Conservation (phyloP, 2,113 vertebrate species). For the Trematomus loennbergii region DNA sequence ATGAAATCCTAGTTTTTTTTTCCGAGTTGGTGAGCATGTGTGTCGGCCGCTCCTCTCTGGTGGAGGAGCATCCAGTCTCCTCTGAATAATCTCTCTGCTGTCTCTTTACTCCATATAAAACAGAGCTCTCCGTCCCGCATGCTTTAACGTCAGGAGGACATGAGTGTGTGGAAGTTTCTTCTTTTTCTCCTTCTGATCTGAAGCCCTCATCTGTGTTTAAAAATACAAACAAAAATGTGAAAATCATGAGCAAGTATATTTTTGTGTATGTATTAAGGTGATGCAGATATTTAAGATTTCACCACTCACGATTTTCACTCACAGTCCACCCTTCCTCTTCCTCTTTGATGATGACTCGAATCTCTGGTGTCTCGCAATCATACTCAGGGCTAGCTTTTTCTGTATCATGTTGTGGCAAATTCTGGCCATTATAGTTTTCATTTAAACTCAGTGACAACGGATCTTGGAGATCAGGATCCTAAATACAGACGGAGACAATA, state of each 20-base stretch:
- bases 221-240: slow-evolving; percentile 1
- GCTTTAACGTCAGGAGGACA: slow-evolving; percentile 24
- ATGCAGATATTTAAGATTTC: slow-evolving; percentile 28
- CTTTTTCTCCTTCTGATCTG: slow-evolving; percentile 34
- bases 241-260: not conserved
- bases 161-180: not conserved
- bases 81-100: not conserved
- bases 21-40: not conserved
- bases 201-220: slow-evolving; percentile 49
- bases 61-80: slow-evolving; percentile 10
- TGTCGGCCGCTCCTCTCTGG: slow-evolving; percentile 13
- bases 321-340: slow-evolving; percentile 71
- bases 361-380: slow-evolving; percentile 53
- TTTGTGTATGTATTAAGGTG: not conserved
- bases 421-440: slow-evolving; percentile 44
- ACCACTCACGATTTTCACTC: slow-evolving; percentile 71
- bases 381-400: slow-evolving; percentile 44
- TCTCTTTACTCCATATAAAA: slow-evolving; percentile 8
- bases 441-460: slow-evolving; percentile 52
- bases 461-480: slow-evolving; percentile 70
- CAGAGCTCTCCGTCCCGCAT: slow-evolving; percentile 12
- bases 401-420: slow-evolving; percentile 10
- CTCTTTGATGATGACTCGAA: slow-evolving; percentile 68
- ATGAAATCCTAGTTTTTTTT: slow-evolving; percentile 45
- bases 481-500: not conserved